Evolutionary conservation across 1,140 invertebrate species (phyloP), one percentile per base, ranked within the genome.

Genomic region (Tenebrio molitor): DNA sequence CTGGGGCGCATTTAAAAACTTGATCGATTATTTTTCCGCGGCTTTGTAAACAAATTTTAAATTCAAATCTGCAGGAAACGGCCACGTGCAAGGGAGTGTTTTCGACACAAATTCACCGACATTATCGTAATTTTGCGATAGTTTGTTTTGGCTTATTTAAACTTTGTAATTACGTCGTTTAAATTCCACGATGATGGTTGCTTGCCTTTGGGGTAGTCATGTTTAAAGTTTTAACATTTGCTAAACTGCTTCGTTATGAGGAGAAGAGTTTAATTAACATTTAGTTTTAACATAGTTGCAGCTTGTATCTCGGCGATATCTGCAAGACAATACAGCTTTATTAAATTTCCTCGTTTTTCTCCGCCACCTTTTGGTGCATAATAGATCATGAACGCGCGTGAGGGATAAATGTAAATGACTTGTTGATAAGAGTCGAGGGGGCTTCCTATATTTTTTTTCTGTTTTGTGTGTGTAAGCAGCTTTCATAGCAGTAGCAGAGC

Each of bases 201-300:
- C 12, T 65, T 19, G 64, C 64, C 64, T 21, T 21, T 6, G 64
- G 36, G 64, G 10, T 58, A 58, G 62, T 15, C 36, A 66, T 66
- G 64, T 41, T 41, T 41, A 44, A 66, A 66, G 36, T 66, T 66
- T 42, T 23, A 66, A 66, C 23, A 66, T 66, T 66, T 44, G 39
- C 64, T 44, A 42, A 66, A 66, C 36, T 42, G 19, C 64, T 42
- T 42, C 64, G 44, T 66, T 44, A 66, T 21, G 42, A 21, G 17
- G 14, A 39, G 16, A 66, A 42, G 64, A 66, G 16, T 66, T 66
- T 66, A 66, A 66, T 66, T 66, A 66, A 66, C 64, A 39, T 65
- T 39, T 65, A 65, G 39, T 65, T 39, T 46, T 53, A 53, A 21
- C 17, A 58, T 58, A 58, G n/a, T 58, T 58, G 2, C 21, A 15